A percentile compares a stretch with the other conserved stretches of the same genome.
These are phyloP conservation scores for Acronicta psi DNA, from an alignment of 2,888 invertebrate genomes.

Conservation along the genomic window DNA sequence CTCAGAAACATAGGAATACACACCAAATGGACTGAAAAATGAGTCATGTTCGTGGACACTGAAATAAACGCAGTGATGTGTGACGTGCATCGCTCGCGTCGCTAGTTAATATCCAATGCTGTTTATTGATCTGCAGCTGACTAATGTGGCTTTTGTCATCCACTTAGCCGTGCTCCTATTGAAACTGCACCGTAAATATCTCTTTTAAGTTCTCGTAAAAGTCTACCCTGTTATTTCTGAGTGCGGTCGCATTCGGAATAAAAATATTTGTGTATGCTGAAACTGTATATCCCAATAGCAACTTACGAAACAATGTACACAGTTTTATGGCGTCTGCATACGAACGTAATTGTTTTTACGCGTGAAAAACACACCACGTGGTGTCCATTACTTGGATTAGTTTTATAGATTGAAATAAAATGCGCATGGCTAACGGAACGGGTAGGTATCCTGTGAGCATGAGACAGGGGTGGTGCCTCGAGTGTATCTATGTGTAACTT, in stretches of 20 bases:
- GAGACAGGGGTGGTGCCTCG: constrained; percentile 9
- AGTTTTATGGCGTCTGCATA: constrained; percentile 54
- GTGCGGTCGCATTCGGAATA: constrained; percentile 4
- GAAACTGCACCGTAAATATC: constrained; percentile 45
- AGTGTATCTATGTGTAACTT: not conserved
- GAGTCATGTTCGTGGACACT: constrained; percentile 51
- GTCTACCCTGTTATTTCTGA: constrained; percentile 16
- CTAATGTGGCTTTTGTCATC: constrained; percentile 64
- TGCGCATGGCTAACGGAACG: constrained; percentile 54
- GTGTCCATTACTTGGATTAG: constrained; percentile 59
- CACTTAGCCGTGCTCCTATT: constrained; percentile 59
- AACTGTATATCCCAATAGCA: constrained; percentile 5
- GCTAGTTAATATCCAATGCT: constrained; percentile 60
- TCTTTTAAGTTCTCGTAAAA: constrained; percentile 15
- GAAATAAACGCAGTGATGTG: constrained; percentile 59
- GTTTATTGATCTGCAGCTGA: constrained; percentile 66
- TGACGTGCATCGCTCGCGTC: constrained; percentile 48
- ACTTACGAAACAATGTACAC: constrained; percentile 28
- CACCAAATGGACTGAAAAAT: constrained; percentile 58
- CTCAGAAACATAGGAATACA: constrained; percentile 24
- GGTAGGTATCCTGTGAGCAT: constrained; percentile 19
- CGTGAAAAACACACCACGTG: constrained; percentile 30
- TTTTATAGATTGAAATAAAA: constrained; percentile 56
- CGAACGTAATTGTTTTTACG: constrained; percentile 49
- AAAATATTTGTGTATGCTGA: constrained; percentile 10